These are phyloP conservation scores for Chouioia cunea DNA, from an alignment of 2,888 invertebrate species.

Conservation along the genomic window DNA sequence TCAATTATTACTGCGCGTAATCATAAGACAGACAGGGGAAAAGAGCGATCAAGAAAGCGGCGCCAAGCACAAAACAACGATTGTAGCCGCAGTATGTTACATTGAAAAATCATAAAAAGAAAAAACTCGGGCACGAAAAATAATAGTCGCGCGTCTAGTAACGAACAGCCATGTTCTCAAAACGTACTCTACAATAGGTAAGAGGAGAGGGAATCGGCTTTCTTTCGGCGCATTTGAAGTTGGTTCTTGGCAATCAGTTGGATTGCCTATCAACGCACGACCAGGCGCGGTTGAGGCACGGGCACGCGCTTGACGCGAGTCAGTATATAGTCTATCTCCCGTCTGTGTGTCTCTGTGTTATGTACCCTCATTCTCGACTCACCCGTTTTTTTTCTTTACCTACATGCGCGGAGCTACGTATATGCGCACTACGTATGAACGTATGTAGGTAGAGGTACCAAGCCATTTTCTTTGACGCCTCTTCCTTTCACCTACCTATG, in stretches of 20 bases:
- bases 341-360: conserved; percentile 27
- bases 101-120: background rate
- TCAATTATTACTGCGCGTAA: no score
- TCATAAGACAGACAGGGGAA: background rate
- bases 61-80: no score
- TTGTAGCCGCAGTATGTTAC: background rate
- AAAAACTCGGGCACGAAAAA: background rate
- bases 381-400: conserved; percentile 44
- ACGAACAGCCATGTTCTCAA: background rate
- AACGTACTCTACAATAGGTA: background rate
- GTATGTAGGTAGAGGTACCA: background rate
- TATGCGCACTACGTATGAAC: background rate
- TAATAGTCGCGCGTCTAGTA: background rate
- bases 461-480: conserved; percentile 14
- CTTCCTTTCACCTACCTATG: conserved; percentile 5
- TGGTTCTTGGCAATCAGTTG: conserved; percentile 63
- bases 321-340: background rate
- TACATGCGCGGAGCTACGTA: background rate
- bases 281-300: no score
- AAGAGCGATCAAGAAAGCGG: background rate
- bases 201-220: conserved; percentile 17
- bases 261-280: conserved; percentile 67
- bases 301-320: background rate
- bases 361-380: conserved; percentile 40
- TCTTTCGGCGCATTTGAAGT: conserved; percentile 64